Base-by-base conservation (phyloP, 1,140 invertebrate species). In the Ceratina calcarata region DNA sequence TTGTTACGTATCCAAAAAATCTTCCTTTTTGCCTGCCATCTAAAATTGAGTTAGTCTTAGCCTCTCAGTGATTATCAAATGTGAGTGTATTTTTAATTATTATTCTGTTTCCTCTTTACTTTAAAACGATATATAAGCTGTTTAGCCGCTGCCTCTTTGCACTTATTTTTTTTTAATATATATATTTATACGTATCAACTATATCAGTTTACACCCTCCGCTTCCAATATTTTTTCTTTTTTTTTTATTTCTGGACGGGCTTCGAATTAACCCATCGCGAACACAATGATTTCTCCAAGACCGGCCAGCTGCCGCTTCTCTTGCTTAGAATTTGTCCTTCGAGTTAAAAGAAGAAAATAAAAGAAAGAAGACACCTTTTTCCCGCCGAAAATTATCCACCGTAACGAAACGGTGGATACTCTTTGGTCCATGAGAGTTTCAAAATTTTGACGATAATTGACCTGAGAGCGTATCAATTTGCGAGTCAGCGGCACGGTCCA, bases 61-160 rank as follows among this genome's bases (percentile, higher is more conserved):
- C 89, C 92, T 93, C 92, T 93, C 92, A 93, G 91, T 93, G 92
- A 93, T 93, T 93, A 93, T 93, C 92, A 92, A 93, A 90, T 91
- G 91, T 92, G 85, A 90, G 88, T 90, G 76, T 88, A 84, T 86
- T 81, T 84, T 87, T 89, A 86, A 86, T 88, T 87, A 85, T 81
- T 86, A 87, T 89, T 81, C 81, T 89, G 81, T 84, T 73, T 77
- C 67, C 27, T 80, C 87, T 87, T 85, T 81, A 81, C 66, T 81
- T 86, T 88, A 86, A 80, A 83, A 80, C 65, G 77, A 83, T 86
- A 78, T 72, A 90, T 90, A 91, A 91, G 90, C 90, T 92, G 91
- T 91, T 89, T 87, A 89, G 83, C 87, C 88, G 90, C 90, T 91
- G 90, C 91, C 88, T 89, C 79, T 87, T 89, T 90, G 75, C 80